Conservation (phyloP, 2,113 vertebrate species). For the Pleuronectes platessa region DNA sequence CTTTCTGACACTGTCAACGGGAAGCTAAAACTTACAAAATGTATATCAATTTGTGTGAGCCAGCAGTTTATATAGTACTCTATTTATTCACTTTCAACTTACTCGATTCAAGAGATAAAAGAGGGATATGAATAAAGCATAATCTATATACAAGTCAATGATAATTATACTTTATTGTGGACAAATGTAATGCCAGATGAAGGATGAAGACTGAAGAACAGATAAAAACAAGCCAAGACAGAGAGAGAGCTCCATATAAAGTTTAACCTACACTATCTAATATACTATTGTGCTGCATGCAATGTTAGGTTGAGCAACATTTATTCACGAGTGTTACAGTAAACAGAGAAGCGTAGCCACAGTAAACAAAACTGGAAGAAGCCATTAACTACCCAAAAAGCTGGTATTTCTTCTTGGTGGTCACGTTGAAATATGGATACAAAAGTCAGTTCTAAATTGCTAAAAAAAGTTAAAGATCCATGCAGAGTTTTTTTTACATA, state of each 20-base stretch:
- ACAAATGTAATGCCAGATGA: not conserved
- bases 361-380: not conserved
- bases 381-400: not conserved
- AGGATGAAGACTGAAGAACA: conserved; percentile 8
- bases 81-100: conserved; percentile 33
- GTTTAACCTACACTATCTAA: not conserved
- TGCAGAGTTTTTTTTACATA: not conserved
- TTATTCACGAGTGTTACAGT: conserved; percentile 22
- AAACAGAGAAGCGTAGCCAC: conserved; percentile 7
- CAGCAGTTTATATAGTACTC: not conserved
- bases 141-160: conserved; percentile 1
- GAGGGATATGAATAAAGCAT: not conserved
- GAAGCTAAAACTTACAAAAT: not conserved
- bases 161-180: not conserved
- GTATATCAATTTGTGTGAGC: not conserved
- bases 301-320: conserved; percentile 14
- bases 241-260: not conserved
- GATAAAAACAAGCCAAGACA: conserved; percentile 4
- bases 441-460: not conserved
- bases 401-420: not conserved
- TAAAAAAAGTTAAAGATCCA: not conserved
- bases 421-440: not conserved
- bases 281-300: conserved; percentile 31
- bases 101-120: not conserved
- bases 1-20: not conserved